Evolutionary conservation across 2,113 vertebrate genomes (phyloP).

Genomic region (Tiliqua scincoides): DNA sequence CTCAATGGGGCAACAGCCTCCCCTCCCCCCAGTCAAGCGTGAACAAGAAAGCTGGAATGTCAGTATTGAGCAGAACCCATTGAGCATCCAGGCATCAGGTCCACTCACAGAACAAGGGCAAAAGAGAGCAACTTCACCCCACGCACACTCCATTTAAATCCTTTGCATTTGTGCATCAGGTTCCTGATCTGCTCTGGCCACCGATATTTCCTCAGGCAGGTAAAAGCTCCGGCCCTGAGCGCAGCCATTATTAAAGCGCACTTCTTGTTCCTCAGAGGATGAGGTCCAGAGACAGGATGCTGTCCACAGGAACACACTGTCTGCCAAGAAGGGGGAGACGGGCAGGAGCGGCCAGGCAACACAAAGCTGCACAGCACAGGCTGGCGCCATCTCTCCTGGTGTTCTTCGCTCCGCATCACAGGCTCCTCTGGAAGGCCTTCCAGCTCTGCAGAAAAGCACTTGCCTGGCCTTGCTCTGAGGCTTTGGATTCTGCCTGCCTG

Average conservation of each 20-base stretch:
- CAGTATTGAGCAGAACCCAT: neutral
- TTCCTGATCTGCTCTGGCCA: no score
- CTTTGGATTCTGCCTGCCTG: no score
- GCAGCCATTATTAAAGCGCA: neutral
- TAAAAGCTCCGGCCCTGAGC: neutral
- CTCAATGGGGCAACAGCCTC: no score
- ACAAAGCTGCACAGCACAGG: no score
- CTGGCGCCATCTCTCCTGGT: no score
- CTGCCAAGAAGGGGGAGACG: neutral
- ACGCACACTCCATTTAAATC: neutral
- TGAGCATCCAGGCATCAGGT: no score
- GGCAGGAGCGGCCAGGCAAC: neutral
- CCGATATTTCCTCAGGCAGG: neutral
- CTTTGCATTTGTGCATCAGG: neutral
- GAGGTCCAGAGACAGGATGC: neutral
- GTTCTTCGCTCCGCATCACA: no score
- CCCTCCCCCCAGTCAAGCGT: no score
- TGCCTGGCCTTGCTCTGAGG: no score
- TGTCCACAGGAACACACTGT: neutral
- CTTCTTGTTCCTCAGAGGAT: neutral
- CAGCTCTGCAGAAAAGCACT: neutral
- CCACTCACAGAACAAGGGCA: neutral
- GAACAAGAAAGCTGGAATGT: no score
- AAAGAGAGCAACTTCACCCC: neutral
- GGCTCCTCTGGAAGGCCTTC: neutral